Percentiles rank a stretch among this genome's conserved stretches.
These are phyloP conservation scores for Bostrychus sinensis DNA, from an alignment of 2,113 vertebrate species.

Conservation along the genomic window DNA sequence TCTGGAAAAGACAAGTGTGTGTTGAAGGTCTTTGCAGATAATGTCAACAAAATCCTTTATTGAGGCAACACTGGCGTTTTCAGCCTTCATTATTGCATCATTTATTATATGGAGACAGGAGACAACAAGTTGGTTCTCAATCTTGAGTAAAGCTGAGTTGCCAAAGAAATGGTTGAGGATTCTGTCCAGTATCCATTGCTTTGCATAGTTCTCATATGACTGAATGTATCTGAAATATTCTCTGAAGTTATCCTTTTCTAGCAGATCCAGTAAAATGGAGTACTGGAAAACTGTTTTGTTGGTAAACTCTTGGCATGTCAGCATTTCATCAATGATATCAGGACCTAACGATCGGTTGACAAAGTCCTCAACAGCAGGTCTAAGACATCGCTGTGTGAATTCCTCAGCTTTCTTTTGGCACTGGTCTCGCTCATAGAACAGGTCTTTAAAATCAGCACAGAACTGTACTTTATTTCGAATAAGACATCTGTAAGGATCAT, in stretches of 20 bases:
- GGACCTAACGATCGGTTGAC: constrained; percentile 43
- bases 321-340: constrained; percentile 59
- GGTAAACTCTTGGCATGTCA: constrained; percentile 48
- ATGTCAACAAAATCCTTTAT: constrained; percentile 44
- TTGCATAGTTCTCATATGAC: background rate
- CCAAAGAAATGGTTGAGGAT: no score
- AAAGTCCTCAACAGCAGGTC: constrained; percentile 40
- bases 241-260: constrained; percentile 1
- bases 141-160: no score
- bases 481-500: constrained; percentile 5
- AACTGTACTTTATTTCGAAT: constrained; percentile 43
- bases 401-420: constrained; percentile 55
- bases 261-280: constrained; percentile 50
- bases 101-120: no score
- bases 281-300: constrained; percentile 56
- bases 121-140: no score
- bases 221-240: background rate
- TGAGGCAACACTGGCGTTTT: background rate
- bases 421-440: constrained; percentile 55
- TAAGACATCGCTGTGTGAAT: constrained; percentile 45
- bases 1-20: constrained; percentile 44
- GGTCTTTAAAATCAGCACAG: constrained; percentile 45
- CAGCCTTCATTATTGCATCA: constrained; percentile 36
- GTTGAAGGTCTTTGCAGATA: constrained; percentile 41
- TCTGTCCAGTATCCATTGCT: background rate